Conservation (phyloP, 2,113 vertebrate species). For the Morphnarchus princeps region DNA sequence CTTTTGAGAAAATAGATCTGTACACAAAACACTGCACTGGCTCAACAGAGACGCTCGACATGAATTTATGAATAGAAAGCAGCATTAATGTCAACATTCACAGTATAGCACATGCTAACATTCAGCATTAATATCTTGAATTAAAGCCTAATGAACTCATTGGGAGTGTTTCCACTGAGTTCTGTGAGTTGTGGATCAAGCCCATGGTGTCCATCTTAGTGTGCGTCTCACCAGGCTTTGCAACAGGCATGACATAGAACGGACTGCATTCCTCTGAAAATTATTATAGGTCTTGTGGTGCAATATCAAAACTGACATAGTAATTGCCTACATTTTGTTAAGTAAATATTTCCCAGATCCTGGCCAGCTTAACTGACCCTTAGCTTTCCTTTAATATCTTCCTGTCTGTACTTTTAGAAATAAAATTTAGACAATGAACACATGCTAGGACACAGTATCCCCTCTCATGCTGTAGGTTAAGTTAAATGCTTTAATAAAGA, state of each 20-base stretch:
- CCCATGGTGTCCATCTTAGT: neutral
- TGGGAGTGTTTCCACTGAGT: neutral
- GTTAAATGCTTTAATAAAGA: neutral
- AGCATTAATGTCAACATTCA: neutral
- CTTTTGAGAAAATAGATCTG: conserved; percentile 18
- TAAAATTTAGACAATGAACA: neutral
- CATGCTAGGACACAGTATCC: neutral
- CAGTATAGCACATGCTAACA: neutral
- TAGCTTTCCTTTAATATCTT: neutral
- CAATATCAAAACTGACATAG: neutral
- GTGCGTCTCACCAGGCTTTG: neutral
- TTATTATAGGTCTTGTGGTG: neutral
- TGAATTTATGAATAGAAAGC: conserved; percentile 13
- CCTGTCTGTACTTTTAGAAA: neutral
- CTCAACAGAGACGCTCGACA: neutral
- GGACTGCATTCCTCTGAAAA: neutral
- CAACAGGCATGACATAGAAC: neutral
- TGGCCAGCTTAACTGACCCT: neutral
- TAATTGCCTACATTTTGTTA: neutral
- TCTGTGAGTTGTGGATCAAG: neutral
- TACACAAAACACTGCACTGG: neutral
- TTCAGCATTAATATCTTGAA: neutral
- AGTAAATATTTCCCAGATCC: neutral
- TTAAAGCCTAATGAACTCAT: neutral
- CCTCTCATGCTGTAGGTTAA: neutral